Evolutionary conservation across 2,888 invertebrate species (phyloP), one percentile per base, ranked within the genome.

Genomic region (Nomada ruficornis): DNA sequence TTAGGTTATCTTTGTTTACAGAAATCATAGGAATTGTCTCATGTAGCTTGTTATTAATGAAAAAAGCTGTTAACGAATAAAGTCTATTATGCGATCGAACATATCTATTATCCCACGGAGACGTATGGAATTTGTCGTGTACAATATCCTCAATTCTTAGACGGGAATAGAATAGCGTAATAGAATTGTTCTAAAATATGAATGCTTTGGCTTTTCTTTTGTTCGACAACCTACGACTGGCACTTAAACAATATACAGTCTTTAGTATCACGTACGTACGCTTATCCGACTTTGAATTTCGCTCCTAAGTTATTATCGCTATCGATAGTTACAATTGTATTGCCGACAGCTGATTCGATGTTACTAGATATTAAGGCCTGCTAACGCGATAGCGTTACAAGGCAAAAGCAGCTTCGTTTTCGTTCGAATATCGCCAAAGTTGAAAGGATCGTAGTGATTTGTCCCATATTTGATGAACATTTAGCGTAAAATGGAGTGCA

Each of bases 401-500:
- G 36, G 36, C 36, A 50, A 52, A 64, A 47, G 29, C 20, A 36
- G 50, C 50, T 63, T 72, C 20, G 9, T 26, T 63, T 47, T 36
- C 44, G n/a, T 20, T 73, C 15, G 36, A 68, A 63, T 63, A 64
- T 63, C 54, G 15, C 50, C 11, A 63, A 54, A 71, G 52, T 59
- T 59, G n/a, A 26, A 71, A 29, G 23, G 20, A 50, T 26, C 1
- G 18, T 63, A 54, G 50, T 23, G 15, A 1, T 50, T 64, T 13
- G 36, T 57, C 20, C 42, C 15, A n/a, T 67, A 36, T 74, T 59
- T 50, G 36, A 63, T 29, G 62, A 57, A 52, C 26, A 36, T 50
- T 70, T 74, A 11, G 29, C 15, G 13, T 20, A 77, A 80, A 82
- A 88, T 88, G 88, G 84, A 87, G 76, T 93, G 92, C 75, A 90